Evolutionary conservation across 2,888 invertebrate species (phyloP), one percentile per base, ranked within the genome.

Genomic region (Orgyia antiqua): DNA sequence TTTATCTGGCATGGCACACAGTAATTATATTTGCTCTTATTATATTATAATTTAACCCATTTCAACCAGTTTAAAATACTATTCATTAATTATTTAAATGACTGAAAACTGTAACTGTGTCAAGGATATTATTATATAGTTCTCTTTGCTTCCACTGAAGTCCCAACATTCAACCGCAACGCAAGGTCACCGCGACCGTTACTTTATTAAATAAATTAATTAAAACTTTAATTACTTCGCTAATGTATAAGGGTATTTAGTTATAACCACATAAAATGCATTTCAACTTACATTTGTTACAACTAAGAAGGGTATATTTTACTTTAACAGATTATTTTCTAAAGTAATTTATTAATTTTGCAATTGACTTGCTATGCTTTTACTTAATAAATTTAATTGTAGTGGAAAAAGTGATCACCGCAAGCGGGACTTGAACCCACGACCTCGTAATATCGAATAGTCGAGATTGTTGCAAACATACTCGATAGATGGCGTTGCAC

Each of bases 161-260:
- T n/a, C 23, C 13, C 11, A 25, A 38, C 38, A 49, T n/a, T n/a
- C n/a, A n/a, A n/a, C n/a, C 33, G 32, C 23, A 21, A 31, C 21
- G 28, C 43, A 45, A 45, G 46, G 43, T 5, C 30, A 37, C 31
- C 12, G 1, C 6, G 27, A 27, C 20, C 24, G 25, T 32, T 26
- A 37, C 31, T 29, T 28, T 19, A 35, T 27, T 7, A 7, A 10
- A 20, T 10, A 29, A 27, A 10, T 26, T 21, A 31, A 36, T 27
- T 36, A 27, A 24, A 31, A 26, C 24, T 17, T 27, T 19, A 12
- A 26, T n/a, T 7, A 8, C 3, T 13, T 13, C 11, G 9, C 19
- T 15, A 34, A 18, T 34, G 30, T 34, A 13, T 23, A 30, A 1
- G 12, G 21, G 8, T 10, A 4, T 29, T 23, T 29, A 34, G 2